Percentiles rank a stretch among this genome's conserved stretches.
phyloP scores from a whole-genome alignment of 2,888 invertebrate genomes.

The Panorpa germanica region DNA sequence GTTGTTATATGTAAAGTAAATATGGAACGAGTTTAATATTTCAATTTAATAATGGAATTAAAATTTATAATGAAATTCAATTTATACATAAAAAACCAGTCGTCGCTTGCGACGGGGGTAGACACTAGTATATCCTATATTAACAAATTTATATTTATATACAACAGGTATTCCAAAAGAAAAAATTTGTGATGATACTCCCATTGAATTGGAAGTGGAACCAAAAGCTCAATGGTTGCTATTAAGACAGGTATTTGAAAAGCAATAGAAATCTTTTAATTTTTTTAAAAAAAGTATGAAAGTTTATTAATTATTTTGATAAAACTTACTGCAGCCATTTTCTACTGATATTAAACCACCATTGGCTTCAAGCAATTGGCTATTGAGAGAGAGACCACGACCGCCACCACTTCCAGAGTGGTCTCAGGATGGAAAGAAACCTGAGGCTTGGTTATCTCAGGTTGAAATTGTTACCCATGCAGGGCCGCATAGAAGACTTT shows the following conservation, averaged over 20 bases:
- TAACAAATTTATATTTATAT: not conserved
- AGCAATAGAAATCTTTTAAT: too few species aligned
- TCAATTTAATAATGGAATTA: too few species aligned
- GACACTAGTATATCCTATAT: not conserved
- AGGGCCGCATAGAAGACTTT: slow-evolving; percentile 83
- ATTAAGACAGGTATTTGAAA: too few species aligned
- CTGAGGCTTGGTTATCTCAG: slow-evolving; percentile 86
- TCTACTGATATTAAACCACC: slow-evolving; percentile 56
- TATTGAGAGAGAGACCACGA: slow-evolving; percentile 26
- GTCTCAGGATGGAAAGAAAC: slow-evolving; percentile 32
- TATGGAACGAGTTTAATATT: too few species aligned
- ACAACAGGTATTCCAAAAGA: slow-evolving; percentile 53
- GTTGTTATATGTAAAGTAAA: too few species aligned
- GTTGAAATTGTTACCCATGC: slow-evolving; percentile 96
- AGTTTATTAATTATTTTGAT: too few species aligned
- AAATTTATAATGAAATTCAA: slow-evolving; percentile 2
- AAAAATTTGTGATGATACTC: slow-evolving; percentile 69
- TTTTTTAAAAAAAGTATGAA: too few species aligned
- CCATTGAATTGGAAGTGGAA: slow-evolving; percentile 69
- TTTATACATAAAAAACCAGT: slow-evolving; percentile 2
- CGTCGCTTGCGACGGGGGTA: not conserved
- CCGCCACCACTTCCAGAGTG: slow-evolving; percentile 16
- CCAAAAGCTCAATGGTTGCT: slow-evolving; percentile 84
- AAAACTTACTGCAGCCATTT: too few species aligned
- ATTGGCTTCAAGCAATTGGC: slow-evolving; percentile 47